Conservation (phyloP, 2,888 invertebrate species). For the Lamproptera curius region DNA sequence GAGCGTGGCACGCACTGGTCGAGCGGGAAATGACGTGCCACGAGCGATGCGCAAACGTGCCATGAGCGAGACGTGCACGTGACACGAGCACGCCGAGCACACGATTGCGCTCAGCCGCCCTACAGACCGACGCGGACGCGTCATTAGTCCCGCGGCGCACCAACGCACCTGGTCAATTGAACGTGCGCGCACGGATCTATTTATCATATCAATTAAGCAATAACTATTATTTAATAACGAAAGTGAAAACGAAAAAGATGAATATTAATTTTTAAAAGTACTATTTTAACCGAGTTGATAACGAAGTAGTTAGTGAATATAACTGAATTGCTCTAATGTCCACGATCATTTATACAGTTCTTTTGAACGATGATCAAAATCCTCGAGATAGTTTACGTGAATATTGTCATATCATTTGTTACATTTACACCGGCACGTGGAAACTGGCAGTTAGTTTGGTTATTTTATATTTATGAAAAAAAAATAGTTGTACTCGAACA, state of each 20-base stretch:
- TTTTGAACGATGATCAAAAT: constrained; percentile 66
- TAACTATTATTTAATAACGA: constrained; percentile 74
- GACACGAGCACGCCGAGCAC: neutral
- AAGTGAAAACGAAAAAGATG: constrained; percentile 32
- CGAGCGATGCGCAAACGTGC: neutral
- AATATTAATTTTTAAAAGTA: constrained; percentile 67
- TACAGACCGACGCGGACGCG: neutral
- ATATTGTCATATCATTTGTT: constrained; percentile 66
- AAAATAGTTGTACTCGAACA: too few relatives aligned
- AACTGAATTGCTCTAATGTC: constrained; percentile 72
- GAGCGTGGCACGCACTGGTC: neutral
- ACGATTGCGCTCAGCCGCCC: too few relatives aligned
- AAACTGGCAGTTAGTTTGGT: constrained; percentile 24
- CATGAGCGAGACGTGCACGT: neutral
- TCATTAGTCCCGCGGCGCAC: neutral
- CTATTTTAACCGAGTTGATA: constrained; percentile 76
- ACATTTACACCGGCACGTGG: constrained; percentile 27
- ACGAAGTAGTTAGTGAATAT: constrained; percentile 74
- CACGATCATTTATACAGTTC: constrained; percentile 71
- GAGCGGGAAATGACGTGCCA: neutral
- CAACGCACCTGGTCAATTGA: constrained; percentile 14
- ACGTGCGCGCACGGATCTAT: constrained; percentile 51
- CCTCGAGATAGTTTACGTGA: constrained; percentile 59
- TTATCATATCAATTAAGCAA: constrained; percentile 76
- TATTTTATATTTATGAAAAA: neutral